Evolutionary conservation across 1,140 invertebrate species (phyloP), one percentile per base, ranked within the genome.

Genomic region (Hycleus cichorii): DNA sequence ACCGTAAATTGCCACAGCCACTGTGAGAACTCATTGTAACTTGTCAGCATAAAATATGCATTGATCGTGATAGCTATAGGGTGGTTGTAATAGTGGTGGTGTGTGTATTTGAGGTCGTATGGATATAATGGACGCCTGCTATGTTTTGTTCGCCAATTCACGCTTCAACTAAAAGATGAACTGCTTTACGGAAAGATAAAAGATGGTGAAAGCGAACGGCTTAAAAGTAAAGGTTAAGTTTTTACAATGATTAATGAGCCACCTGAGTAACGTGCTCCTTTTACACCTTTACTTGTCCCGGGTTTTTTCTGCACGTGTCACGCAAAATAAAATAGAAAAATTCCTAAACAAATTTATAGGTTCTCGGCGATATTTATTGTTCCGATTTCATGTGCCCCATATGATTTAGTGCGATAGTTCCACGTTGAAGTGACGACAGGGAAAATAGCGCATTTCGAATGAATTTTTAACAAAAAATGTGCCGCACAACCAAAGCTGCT

Each of bases 31-130:
- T 57, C 47, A 57, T 57, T 57, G 56, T 49, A 57, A 57, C 48
- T 48, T 57, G 56, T 57, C 48, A 57, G 56, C 56, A 57, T 57
- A 57, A 57, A 57, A 57, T 57, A 57, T 57, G 56, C 56, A 57
- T 57, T 57, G 56, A 57, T 57, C 56, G 56, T 49, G 4, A 32
- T 18, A 48, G 39, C 48, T 49, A 46, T 50, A 42, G 56, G 43
- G 56, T 57, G 56, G 32, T 32, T 5, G 32, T 32, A 7, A 7
- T 32, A 7, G 32, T 32, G 32, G 32, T 32, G 32, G 32, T 32
- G 32, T 32, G 4, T 32, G 32, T 32, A 32, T 32, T 48, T 50
- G 40, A 57, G 56, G 56, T 57, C 56, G 47, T 57, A 32, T 57
- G 40, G 48, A 49, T 45, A 57, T 57, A 57, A 57, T 57, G 56